Conservation (phyloP, 1,140 invertebrate genomes). For the Andricus grossulariae region DNA sequence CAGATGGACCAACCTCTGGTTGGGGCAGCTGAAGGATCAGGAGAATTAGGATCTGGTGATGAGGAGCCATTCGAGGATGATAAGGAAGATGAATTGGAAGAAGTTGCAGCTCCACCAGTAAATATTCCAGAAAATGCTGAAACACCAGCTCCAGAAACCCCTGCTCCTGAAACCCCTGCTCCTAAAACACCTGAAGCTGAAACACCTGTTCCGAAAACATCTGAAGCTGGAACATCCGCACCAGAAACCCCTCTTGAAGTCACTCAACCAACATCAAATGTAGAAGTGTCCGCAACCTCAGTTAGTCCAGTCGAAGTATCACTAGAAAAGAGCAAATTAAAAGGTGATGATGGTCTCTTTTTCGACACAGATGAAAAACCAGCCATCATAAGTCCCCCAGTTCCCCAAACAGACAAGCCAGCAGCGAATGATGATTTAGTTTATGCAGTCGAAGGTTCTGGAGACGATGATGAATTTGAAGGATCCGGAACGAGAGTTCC, state of each 20-base stretch:
- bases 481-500: slow-evolving; percentile 60
- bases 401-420: not conserved
- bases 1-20: slow-evolving; percentile 61
- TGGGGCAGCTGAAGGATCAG: not conserved
- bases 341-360: slow-evolving; percentile 55
- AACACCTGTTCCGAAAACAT: not conserved
- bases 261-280: not conserved
- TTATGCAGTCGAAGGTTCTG: slow-evolving; percentile 54
- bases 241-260: not conserved
- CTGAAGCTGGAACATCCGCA: not conserved
- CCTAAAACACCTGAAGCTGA: not conserved
- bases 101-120: slow-evolving; percentile 38
- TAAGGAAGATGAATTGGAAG: slow-evolving; percentile 15
- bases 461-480: slow-evolving; percentile 63
- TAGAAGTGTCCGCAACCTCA: not conserved
- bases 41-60: slow-evolving; percentile 49
- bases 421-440: slow-evolving; percentile 23
- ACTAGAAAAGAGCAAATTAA: slow-evolving; percentile 31
- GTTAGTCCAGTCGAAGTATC: slow-evolving; percentile 4
- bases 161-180: slow-evolving; percentile 35
- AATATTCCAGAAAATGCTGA: not conserved
- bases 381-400: slow-evolving; percentile 34
- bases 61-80: slow-evolving; percentile 24
- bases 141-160: slow-evolving; percentile 33
- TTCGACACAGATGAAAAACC: slow-evolving; percentile 60